Conservation (phyloP, 2,888 invertebrate genomes). For the Rotaria macrura region DNA sequence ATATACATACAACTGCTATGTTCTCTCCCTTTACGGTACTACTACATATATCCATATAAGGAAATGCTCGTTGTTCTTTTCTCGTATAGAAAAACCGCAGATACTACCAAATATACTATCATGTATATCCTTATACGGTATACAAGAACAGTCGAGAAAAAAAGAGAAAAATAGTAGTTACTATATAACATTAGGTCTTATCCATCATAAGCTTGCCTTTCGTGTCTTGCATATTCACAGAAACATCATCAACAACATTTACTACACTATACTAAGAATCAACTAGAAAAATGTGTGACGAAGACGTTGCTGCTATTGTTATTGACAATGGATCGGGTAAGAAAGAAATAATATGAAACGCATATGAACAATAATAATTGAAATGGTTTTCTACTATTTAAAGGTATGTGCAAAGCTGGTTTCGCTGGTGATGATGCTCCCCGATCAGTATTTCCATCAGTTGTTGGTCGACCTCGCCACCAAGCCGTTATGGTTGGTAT, state of each 20-base stretch:
- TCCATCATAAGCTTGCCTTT: neutral
- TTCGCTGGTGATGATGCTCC: slow-evolving; percentile 34
- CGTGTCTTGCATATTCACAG: neutral
- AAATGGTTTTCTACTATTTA: slow-evolving; percentile 52
- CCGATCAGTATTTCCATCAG: slow-evolving; percentile 33
- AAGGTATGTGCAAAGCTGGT: slow-evolving; percentile 34
- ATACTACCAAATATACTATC: neutral
- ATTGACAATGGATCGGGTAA: slow-evolving; percentile 34
- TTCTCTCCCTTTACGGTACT: neutral
- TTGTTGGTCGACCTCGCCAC: slow-evolving; percentile 34
- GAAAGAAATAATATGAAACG: neutral
- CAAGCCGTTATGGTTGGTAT: slow-evolving; percentile 74
- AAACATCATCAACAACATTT: neutral
- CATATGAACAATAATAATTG: neutral
- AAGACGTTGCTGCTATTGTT: slow-evolving; percentile 34
- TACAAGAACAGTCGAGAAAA: neutral
- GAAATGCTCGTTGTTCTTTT: neutral
- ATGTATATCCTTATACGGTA: neutral
- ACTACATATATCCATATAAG: neutral
- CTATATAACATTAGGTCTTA: neutral
- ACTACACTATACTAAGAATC: neutral
- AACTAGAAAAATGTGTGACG: slow-evolving; percentile 32
- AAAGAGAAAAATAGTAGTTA: neutral
- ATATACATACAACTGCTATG: neutral
- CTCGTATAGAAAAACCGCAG: neutral